Evolutionary conservation across 2,888 invertebrate genomes (phyloP), one percentile per base, ranked within the genome.

Genomic region (Catocala fraxini): DNA sequence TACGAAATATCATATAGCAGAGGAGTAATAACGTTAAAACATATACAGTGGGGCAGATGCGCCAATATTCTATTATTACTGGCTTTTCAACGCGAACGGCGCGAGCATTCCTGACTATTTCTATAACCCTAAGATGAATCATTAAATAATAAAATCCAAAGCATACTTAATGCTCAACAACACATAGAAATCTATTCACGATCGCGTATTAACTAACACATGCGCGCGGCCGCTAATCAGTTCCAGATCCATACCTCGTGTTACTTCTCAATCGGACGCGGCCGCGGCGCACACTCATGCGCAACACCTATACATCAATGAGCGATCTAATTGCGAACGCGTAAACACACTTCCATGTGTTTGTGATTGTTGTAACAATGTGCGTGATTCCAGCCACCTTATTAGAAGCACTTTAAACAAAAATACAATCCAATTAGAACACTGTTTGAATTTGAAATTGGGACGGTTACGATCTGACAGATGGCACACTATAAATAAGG

Each of bases 61-160:
- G 91, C 93, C 91, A 92, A 92, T 92, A 91, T 91, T 91, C 92
- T 93, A 93, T 93, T 94, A 93, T 93, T 92, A 91, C 92, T 91
- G 88, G 90, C 89, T 90, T 94, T 93, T 92, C 93, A 89, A 83
- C 90, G 83, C 88, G 88, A 87, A 90, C 89, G 83, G 86, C 88
- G 86, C 88, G 88, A 90, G 87, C 92, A 93, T 92, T 93, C 93
- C 92, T 84, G 85, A 92, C 93, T 93, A 93, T 93, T 94, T 93
- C 93, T 90, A 94, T 90, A 94, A 90, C 90, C 92, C 91, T 90
- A 90, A 92, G 92, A 93, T 94, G 94, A 94, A 91, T 94, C 94
- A 94, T 93, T 94, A 93, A 93, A 93, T 94, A 93, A 94, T 94
- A 93, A 94, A 94, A 94, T 93, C 88, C 80, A 89, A 92, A 92